These are phyloP conservation scores for Tenthredo amoena DNA, from an alignment of 2,888 invertebrate species.

Conservation along the genomic window DNA sequence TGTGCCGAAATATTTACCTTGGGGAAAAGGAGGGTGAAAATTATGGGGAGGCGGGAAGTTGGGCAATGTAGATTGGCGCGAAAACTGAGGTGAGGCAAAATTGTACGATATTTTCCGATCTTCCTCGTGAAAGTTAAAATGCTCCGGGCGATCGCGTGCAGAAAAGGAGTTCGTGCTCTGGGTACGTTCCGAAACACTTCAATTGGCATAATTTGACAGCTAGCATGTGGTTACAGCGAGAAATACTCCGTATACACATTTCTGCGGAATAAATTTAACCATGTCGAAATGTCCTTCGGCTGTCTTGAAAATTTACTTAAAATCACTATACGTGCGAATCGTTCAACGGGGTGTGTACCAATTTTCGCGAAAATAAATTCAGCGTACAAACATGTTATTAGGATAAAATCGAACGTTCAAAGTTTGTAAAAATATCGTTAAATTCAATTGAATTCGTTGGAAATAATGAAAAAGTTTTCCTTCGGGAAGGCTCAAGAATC, in stretches of 20 bases:
- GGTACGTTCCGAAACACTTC: slow-evolving; percentile 28
- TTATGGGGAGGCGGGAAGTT: background rate
- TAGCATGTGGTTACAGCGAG: slow-evolving; percentile 35
- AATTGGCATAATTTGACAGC: slow-evolving; percentile 49
- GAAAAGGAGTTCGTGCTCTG: slow-evolving; percentile 31
- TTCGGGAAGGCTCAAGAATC: background rate
- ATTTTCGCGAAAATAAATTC: background rate
- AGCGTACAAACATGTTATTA: background rate
- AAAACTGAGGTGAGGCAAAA: slow-evolving; percentile 36
- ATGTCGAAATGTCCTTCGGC: background rate
- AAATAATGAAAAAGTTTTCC: background rate
- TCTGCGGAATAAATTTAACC: background rate
- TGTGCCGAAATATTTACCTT: background rate
- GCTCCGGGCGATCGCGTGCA: slow-evolving; percentile 42
- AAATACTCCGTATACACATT: slow-evolving; percentile 1
- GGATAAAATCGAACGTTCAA: background rate
- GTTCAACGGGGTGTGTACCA: background rate
- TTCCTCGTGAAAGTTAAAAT: slow-evolving; percentile 1
- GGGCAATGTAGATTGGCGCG: slow-evolving; percentile 24
- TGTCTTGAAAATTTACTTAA: slow-evolving; percentile 1
- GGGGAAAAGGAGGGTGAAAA: slow-evolving; percentile 11
- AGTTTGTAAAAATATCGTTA: background rate
- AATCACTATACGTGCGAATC: background rate
- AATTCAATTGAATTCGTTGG: background rate
- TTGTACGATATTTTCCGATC: slow-evolving; percentile 23